Conservation (phyloP, 30 jellyfish, hydroid and myxozoan species). For the Chrysaora quinquecirrha region DNA sequence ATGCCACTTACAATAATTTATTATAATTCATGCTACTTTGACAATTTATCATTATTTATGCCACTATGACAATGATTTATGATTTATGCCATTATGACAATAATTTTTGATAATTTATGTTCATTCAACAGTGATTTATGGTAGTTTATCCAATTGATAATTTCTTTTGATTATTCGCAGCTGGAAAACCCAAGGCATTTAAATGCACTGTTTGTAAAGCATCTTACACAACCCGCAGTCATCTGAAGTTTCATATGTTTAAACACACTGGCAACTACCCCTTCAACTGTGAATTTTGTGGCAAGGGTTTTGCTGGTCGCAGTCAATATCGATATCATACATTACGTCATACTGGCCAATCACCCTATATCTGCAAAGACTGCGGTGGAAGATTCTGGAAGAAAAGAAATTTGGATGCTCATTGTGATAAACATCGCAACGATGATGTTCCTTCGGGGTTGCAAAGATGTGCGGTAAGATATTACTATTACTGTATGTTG, state of each 20-base stretch:
- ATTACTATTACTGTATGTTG: not conserved
- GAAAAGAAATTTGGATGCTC: slow-evolving; percentile 71
- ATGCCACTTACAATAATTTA: too few relatives aligned
- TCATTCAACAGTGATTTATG: not conserved
- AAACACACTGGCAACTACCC: slow-evolving; percentile 91
- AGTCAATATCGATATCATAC: slow-evolving; percentile 83
- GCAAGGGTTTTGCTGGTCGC: slow-evolving; percentile 88
- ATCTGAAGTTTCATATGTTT: slow-evolving; percentile 83
- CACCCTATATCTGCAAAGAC: slow-evolving; percentile 73
- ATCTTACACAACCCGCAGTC: slow-evolving; percentile 83
- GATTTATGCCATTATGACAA: too few relatives aligned
- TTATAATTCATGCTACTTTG: too few relatives aligned
- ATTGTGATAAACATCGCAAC: slow-evolving; percentile 67
- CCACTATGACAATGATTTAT: too few relatives aligned
- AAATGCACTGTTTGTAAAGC: slow-evolving; percentile 76
- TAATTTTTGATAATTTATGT: too few relatives aligned
- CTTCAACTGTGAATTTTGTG: slow-evolving; percentile 75
- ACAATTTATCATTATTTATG: too few relatives aligned
- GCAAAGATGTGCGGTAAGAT: slow-evolving; percentile 50
- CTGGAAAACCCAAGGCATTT: slow-evolving; percentile 62
- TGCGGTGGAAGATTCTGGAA: slow-evolving; percentile 91
- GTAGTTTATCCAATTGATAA: not conserved
- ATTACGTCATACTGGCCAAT: slow-evolving; percentile 83
- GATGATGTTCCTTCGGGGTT: slow-evolving; percentile 61
- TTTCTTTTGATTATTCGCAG: not conserved